A percentile compares a stretch with the other conserved stretches of the same genome.
Conservation (phyloP, 2,888 invertebrate genomes). For the Microctonus hyperodae region DNA sequence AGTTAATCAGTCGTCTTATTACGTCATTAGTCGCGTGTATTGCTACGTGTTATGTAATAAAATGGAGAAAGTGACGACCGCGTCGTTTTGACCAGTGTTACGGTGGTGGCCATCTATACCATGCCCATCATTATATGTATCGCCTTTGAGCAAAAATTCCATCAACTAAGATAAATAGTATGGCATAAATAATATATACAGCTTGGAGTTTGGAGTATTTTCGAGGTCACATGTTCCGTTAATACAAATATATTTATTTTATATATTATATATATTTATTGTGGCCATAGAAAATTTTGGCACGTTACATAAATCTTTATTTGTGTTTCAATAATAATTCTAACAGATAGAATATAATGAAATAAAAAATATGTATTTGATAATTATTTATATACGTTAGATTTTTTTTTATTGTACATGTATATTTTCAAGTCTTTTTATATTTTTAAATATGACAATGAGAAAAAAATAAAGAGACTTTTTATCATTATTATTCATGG, state of each 20-base stretch:
- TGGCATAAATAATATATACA: not conserved
- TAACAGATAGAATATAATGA: no score
- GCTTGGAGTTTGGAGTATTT: not conserved
- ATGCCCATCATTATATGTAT: constrained; percentile 33
- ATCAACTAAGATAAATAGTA: not conserved
- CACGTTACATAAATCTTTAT: no score
- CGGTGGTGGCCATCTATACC: constrained; percentile 22
- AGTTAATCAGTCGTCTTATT: constrained; percentile 40
- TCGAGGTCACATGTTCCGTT: not conserved
- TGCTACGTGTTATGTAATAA: constrained; percentile 47
- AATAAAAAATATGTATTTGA: no score
- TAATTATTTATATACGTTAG: no score
- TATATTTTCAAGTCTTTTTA: no score
- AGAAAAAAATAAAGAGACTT: no score
- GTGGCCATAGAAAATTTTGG: not conserved
- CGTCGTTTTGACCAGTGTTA: constrained; percentile 48
- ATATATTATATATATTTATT: not conserved
- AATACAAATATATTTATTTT: not conserved
- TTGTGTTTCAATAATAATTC: no score
- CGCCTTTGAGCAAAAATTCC: constrained; percentile 26
- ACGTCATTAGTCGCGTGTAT: constrained; percentile 33
- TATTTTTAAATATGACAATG: no score
- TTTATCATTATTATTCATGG: no score
- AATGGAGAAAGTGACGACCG: constrained; percentile 51
- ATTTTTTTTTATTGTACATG: no score